A percentile compares a stretch with the other conserved stretches of the same genome.
These are phyloP conservation scores for Epinephelus malabaricus DNA, from an alignment of 2,797 vertebrate genomes.

Conservation along the genomic window DNA sequence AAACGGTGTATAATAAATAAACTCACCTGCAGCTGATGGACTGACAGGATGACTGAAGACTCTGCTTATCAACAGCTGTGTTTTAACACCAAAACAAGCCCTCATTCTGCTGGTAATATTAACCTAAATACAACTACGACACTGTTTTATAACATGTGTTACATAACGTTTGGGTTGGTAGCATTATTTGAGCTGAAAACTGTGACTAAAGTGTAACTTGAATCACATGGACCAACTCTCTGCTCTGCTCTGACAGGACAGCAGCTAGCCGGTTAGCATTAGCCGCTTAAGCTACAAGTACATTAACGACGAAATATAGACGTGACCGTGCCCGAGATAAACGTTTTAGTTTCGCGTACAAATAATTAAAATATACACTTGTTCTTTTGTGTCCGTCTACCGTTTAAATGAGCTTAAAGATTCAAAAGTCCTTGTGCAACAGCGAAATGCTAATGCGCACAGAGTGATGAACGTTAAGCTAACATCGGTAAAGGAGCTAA, in stretches of 20 bases:
- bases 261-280: slow-evolving; percentile 31
- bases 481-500: neutral
- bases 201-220: neutral
- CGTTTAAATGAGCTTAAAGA: fast-evolving
- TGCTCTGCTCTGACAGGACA: neutral
- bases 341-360: neutral
- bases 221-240: slow-evolving; percentile 11
- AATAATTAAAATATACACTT: fast-evolving
- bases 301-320: neutral
- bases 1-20: neutral
- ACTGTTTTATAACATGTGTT: neutral
- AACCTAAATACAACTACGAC: fast-evolving
- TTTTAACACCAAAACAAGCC: slow-evolving; percentile 9
- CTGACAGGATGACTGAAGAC: neutral
- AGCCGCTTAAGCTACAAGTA: neutral
- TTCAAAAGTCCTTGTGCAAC: neutral
- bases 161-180: fast-evolving
- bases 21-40: slow-evolving; percentile 51
- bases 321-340: neutral
- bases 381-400: neutral
- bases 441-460: neutral
- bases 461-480: fast-evolving
- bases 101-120: slow-evolving; percentile 47
- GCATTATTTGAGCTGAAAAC: fast-evolving
- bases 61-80: slow-evolving; percentile 37